Evolutionary conservation across 2,797 vertebrate species (phyloP).

Genomic region (Gymnoscopelus braueri): DNA sequence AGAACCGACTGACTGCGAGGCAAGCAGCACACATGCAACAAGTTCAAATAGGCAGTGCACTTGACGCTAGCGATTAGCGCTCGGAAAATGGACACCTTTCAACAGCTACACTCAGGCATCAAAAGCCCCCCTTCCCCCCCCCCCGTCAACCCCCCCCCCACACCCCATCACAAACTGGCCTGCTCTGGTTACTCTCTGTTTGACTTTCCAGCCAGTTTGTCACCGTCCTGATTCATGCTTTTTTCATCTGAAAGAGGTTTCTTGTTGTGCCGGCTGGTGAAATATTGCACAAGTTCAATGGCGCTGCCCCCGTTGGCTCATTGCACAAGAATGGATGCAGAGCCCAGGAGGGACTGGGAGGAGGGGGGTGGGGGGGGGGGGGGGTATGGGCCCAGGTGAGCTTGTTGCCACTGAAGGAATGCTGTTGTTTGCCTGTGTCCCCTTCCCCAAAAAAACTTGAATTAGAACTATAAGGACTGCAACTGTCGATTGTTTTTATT

Average conservation of each 20-base stretch:
- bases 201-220: slow-evolving; percentile 80
- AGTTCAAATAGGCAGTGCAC: slow-evolving; percentile 59
- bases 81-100: slow-evolving; percentile 77
- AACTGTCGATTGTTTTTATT: too few relatives aligned
- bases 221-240: slow-evolving; percentile 72
- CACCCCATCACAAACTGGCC: slow-evolving; percentile 67
- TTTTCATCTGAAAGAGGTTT: slow-evolving; percentile 72
- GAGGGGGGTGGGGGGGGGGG: too few relatives aligned
- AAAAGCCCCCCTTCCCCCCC: slow-evolving; percentile 55
- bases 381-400: slow-evolving; percentile 57
- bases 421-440: slow-evolving; percentile 5
- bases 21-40: background rate
- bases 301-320: slow-evolving; percentile 52
- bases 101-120: slow-evolving; percentile 74
- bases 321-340: slow-evolving; percentile 65
- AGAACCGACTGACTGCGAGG: too few relatives aligned
- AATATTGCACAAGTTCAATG: slow-evolving; percentile 76
- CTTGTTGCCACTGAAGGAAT: slow-evolving; percentile 32
- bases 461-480: slow-evolving; percentile 4
- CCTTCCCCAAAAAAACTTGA: slow-evolving; percentile 16
- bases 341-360: background rate
- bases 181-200: slow-evolving; percentile 76
- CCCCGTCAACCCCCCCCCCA: background rate
- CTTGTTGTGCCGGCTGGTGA: slow-evolving; percentile 71
- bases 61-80: slow-evolving; percentile 66